Percentiles rank a stretch among this genome's conserved stretches.
Evolutionary conservation across 1,140 invertebrate species (phyloP).

Genomic region (Ostrea denselamellosa): DNA sequence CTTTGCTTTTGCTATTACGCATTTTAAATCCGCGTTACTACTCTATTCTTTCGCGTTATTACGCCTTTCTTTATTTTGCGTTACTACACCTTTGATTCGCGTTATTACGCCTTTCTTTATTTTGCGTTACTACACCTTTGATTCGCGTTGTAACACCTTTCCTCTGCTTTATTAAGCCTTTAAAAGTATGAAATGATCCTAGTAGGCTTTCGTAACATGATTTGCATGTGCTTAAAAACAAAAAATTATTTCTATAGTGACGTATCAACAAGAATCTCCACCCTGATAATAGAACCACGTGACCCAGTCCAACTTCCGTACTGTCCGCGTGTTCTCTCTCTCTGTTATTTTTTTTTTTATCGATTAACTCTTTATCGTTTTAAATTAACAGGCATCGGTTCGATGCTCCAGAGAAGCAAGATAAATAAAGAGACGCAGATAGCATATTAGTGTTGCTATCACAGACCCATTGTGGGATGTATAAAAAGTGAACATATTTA

Average conservation of each 20-base stretch:
- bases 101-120: no score
- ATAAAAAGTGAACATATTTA: neutral
- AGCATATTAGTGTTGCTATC: slow-evolving; percentile 7
- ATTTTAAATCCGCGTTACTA: no score
- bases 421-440: slow-evolving; percentile 26
- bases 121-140: no score
- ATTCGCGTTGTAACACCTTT: no score
- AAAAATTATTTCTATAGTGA: neutral
- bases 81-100: no score
- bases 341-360: slow-evolving; percentile 7
- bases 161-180: no score
- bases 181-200: no score
- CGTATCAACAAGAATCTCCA: neutral
- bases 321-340: neutral
- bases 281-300: neutral
- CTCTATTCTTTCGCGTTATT: no score
- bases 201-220: no score
- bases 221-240: no score
- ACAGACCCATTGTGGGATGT: neutral
- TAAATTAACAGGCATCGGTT: slow-evolving; percentile 13
- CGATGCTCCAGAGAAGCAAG: slow-evolving; percentile 28
- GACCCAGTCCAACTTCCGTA: slow-evolving; percentile 15
- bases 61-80: no score
- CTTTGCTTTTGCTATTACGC: no score
- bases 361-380: slow-evolving; percentile 36